phyloP scores from a whole-genome alignment of 2,113 vertebrate genomes.

The Ondatra zibethicus region DNA sequence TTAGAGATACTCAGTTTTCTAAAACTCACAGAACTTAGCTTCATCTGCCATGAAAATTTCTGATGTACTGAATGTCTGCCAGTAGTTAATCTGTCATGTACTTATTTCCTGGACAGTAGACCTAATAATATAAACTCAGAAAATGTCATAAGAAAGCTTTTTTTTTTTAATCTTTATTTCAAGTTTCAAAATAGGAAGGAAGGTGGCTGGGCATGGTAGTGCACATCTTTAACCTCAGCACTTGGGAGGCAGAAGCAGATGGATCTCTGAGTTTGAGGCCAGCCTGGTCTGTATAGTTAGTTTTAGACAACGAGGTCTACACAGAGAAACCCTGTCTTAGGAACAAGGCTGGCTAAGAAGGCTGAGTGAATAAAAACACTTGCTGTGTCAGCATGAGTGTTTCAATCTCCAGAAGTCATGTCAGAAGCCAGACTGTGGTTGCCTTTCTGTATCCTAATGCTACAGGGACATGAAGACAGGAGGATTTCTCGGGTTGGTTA shows the following conservation, averaged over 20 bases:
- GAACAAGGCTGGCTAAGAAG: background rate
- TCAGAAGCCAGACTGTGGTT: background rate
- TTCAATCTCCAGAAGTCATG: background rate
- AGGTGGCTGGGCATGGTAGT: background rate
- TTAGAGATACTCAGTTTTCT: background rate
- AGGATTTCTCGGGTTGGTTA: background rate
- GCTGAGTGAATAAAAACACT: background rate
- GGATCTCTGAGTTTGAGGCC: background rate
- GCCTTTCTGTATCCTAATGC: too few relatives aligned
- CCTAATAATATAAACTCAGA: slow-evolving; percentile 32
- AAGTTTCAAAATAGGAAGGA: background rate
- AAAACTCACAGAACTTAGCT: background rate
- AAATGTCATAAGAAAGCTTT: background rate
- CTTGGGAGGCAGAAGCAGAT: background rate
- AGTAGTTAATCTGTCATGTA: background rate
- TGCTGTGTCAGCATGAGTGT: background rate
- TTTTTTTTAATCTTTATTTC: background rate
- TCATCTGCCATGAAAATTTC: slow-evolving; percentile 31
- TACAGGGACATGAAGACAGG: background rate
- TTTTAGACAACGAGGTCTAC: background rate
- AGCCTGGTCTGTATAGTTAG: background rate
- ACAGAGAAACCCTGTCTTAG: background rate
- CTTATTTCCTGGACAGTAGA: background rate
- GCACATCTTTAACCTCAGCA: background rate
- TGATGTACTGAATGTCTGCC: background rate